A percentile compares a stretch with the other conserved stretches of the same genome.
Evolutionary conservation across 2,797 vertebrate species (phyloP).

Genomic region (Triplophysa bombifrons): DNA sequence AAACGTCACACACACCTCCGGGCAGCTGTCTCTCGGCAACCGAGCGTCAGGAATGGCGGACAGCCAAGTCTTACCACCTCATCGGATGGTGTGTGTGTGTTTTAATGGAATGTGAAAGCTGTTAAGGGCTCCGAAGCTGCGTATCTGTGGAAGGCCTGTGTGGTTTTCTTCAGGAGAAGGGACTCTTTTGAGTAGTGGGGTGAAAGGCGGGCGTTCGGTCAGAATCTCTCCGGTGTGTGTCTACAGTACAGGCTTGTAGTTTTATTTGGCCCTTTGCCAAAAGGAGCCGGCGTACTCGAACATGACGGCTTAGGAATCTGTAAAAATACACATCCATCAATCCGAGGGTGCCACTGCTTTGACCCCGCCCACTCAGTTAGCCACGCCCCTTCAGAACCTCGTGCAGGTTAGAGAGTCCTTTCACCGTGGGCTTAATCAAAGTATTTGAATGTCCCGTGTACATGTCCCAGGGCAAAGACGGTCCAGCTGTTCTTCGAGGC

Average conservation of each 20-base stretch:
- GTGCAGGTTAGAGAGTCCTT: background rate
- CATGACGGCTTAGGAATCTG: conserved; percentile 40
- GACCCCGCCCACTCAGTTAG: background rate
- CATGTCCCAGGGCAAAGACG: conserved; percentile 60
- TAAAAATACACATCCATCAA: conserved; percentile 36
- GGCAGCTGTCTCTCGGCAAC: conserved; percentile 42
- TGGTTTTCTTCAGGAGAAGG: conserved; percentile 32
- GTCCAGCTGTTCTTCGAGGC: conserved; percentile 60
- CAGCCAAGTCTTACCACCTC: conserved; percentile 14
- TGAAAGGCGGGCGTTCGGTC: background rate
- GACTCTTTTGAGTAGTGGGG: conserved; percentile 17
- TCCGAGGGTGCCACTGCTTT: background rate
- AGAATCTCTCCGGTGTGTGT: conserved; percentile 19
- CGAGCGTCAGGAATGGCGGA: background rate
- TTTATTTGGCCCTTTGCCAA: conserved; percentile 41
- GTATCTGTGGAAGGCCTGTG: conserved; percentile 28
- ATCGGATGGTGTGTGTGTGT: conserved; percentile 31
- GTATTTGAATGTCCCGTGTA: conserved; percentile 28
- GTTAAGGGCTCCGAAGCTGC: conserved; percentile 23
- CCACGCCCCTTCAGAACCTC: background rate
- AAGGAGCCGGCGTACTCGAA: conserved; percentile 11
- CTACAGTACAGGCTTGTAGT: conserved; percentile 15
- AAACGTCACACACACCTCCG: conserved; percentile 54
- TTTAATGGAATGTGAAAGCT: conserved; percentile 15
- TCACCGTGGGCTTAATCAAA: conserved; percentile 4